Base-by-base conservation (phyloP, 1,140 invertebrate genomes). In the Drosophila pachea region DNA sequence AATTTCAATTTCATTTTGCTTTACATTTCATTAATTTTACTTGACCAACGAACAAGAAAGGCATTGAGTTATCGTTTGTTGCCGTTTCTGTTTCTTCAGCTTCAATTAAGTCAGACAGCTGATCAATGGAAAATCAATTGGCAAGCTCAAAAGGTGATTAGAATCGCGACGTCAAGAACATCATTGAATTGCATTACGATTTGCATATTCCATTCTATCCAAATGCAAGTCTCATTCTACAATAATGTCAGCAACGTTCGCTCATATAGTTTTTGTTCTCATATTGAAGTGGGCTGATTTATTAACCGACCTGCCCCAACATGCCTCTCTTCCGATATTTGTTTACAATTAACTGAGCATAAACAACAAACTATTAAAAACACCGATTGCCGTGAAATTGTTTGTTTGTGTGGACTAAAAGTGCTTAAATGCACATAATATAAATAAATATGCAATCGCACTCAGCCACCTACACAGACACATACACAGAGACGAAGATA, bases 41-140 rank as follows among this genome's bases (percentile, higher is more conserved):
- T 49, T 40, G 22, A n/a, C 14, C 7, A 47, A 47, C 8, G 5
- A 36, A 22, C 22, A 16, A 14, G 12, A 43, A 14, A 9, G 9
- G 29, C 59, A 50, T 14, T 42, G 22, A 9, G 4, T 54, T 36
- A 53, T 47, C 9, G 7, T 35, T 50, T 55, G 22, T 40, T 14
- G n/a, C 49, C 55, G 43, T 38, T 36, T 14, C 12, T n/a, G 22
- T 22, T 22, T n/a, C 0, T 43, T 48, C 56, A 49, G 36, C 22
- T 35, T 32, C 66, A 78, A 78, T 78, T 74, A 47, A 73, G 29
- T 12, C 47, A 55, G 7, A 56, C 22, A 36, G 55, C 38, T 43
- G 65, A 63, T 68, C 65, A 73, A 31, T 61, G 40, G 36, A 43
- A 62, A 63, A 47, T 52, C 42, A 68, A 66, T 60, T 52, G 56